Evolutionary conservation across 2,888 invertebrate genomes (phyloP), one percentile per base, ranked within the genome.

Genomic region (Meiosimyza decipiens): DNA sequence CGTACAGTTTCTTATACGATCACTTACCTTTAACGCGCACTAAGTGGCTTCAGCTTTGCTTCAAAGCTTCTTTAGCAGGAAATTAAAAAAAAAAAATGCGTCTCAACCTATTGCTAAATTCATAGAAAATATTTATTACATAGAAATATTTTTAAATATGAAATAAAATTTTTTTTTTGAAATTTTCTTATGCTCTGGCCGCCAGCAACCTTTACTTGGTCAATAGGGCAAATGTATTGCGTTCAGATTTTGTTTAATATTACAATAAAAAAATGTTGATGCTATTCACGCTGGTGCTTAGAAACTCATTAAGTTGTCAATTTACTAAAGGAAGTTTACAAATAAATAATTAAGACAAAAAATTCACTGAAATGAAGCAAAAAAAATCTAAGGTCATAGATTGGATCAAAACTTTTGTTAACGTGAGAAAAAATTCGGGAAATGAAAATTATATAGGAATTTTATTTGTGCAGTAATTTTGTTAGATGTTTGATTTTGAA

Each of bases 211-310:
- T 28, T 28, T 18, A 57, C 57, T 57, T 57, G 57, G 57, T 57
- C 57, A 57, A 57, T 57, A 57, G 57, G 57, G 22, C 57, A 57
- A 57, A 57, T 40, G 40, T 40, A 40, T 40, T 6, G 9, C 40
- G 40, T 40, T 40, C 9, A 40, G 9, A 7, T 28, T 57, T 15
- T 18, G 28, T 57, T 57, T 15, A 57, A 57, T 13, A 28, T 57
- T 57, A 18, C 28, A 1, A 57, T 28, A 57, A 55, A 55, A 55
- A 7, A 55, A 15, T 18, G 28, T 57, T 16, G 22, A 57, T 57
- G 13, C 16, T 57, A 18, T 4, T 57, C 9, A 57, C 18, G 57
- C 5, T 22, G 57, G 28, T 28, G 57, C 57, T 57, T 57, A 28
- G 9, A 57, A 57, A 57, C 28, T 57, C 3, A 28, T 57, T 57